These are phyloP conservation scores for Oligia latruncula DNA, from an alignment of 2,888 invertebrate genomes.

Conservation along the genomic window DNA sequence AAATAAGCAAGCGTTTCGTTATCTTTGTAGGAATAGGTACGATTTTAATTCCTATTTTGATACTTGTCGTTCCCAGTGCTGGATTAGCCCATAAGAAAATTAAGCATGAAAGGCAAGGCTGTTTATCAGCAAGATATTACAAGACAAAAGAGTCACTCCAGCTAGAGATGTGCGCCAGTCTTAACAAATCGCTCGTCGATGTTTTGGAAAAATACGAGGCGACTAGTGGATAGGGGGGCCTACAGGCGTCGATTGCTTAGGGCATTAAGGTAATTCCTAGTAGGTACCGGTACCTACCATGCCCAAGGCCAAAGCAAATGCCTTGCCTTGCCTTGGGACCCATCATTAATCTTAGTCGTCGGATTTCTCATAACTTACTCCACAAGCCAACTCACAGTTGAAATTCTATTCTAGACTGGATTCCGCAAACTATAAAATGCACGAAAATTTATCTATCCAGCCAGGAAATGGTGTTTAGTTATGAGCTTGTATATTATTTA, in stretches of 20 bases:
- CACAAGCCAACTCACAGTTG: slow-evolving; percentile 63
- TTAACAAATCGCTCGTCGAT: no score
- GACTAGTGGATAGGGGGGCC: no score
- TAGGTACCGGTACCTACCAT: not conserved
- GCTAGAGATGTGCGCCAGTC: no score
- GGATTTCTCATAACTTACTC: slow-evolving; percentile 56
- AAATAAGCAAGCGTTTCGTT: not conserved
- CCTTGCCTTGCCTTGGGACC: not conserved
- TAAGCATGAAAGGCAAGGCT: no score
- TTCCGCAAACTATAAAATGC: slow-evolving; percentile 73
- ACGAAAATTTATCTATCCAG: slow-evolving; percentile 71
- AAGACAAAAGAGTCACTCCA: no score
- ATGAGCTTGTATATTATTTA: slow-evolving; percentile 25
- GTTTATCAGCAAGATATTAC: no score
- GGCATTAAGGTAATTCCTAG: no score
- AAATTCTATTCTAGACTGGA: slow-evolving; percentile 74
- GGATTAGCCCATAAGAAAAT: no score
- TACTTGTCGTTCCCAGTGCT: no score
- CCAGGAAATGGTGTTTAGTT: slow-evolving; percentile 48
- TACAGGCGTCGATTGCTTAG: no score
- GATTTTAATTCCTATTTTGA: not conserved
- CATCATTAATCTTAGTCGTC: not conserved
- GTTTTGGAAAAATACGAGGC: no score
- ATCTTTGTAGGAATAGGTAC: not conserved
- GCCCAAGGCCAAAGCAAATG: not conserved